A percentile compares a stretch with the other conserved stretches of the same genome.
phyloP scores from a whole-genome alignment of 2,888 invertebrate species.

The Dolomedes plantarius region DNA sequence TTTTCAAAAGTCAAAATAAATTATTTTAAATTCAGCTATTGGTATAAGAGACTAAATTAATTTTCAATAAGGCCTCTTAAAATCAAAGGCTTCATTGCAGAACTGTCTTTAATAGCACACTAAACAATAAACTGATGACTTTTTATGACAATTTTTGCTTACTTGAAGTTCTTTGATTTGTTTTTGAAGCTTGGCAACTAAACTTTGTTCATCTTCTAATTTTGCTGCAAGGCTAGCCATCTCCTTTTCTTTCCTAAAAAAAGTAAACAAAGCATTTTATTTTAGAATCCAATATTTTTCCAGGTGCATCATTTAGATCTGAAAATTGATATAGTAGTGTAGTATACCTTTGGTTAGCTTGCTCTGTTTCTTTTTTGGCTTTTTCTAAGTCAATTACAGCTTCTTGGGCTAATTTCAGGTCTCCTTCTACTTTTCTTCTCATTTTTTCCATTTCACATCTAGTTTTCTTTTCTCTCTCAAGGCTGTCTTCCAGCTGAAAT shows the following conservation, averaged over 20 bases:
- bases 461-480: conserved; percentile 99
- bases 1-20: no score
- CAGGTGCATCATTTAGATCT: no score
- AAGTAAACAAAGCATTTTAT: neutral
- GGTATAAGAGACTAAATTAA: no score
- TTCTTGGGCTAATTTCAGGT: conserved; percentile 98
- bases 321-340: no score
- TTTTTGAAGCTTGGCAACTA: conserved; percentile 97
- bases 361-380: conserved; percentile 98
- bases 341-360: conserved; percentile 87
- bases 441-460: conserved; percentile 98
- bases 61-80: no score
- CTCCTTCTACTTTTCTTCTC: conserved; percentile 99
- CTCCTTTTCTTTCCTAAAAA: conserved; percentile 96
- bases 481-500: conserved; percentile 90
- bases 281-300: no score
- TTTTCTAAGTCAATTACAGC: conserved; percentile 97
- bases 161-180: conserved; percentile 98
- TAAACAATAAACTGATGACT: no score
- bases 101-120: no score
- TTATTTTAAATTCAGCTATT: neutral
- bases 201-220: conserved; percentile 98
- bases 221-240: conserved; percentile 95
- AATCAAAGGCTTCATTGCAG: no score
- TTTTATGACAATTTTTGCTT: no score